Conservation (phyloP, 2,113 vertebrate species). For the Gallinago media region DNA sequence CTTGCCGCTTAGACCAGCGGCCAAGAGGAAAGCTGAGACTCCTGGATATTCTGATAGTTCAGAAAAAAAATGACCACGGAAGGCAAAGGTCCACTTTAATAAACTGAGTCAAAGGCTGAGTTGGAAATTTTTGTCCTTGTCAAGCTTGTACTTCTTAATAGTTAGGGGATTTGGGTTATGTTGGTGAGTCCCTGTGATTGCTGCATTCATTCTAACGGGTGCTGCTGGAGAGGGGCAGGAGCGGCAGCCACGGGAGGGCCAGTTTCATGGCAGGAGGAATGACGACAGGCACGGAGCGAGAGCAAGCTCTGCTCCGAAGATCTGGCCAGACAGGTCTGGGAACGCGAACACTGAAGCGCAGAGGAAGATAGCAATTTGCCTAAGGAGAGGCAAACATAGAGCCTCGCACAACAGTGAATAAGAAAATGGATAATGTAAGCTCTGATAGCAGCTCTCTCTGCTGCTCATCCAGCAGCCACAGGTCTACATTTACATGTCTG, state of each 20-base stretch:
- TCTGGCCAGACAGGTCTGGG: background rate
- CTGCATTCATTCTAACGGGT: background rate
- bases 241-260: background rate
- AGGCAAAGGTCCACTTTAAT: background rate
- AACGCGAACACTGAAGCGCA: accelerated
- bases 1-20: background rate
- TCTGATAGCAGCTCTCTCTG: background rate
- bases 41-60: background rate
- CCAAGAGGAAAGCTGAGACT: background rate
- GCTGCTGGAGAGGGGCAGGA: background rate
- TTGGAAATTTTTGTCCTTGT: background rate
- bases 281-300: background rate
- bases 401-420: background rate
- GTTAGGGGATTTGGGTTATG: background rate
- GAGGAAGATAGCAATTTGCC: background rate
- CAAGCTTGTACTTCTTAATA: background rate
- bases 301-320: background rate
- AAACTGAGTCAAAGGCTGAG: background rate
- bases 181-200: background rate
- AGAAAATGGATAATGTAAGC: background rate
- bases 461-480: background rate
- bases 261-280: background rate
- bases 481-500: background rate
- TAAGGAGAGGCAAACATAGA: background rate
- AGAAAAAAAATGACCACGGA: background rate